phyloP scores from a whole-genome alignment of 2,888 invertebrate species.

The Euclidia mi region DNA sequence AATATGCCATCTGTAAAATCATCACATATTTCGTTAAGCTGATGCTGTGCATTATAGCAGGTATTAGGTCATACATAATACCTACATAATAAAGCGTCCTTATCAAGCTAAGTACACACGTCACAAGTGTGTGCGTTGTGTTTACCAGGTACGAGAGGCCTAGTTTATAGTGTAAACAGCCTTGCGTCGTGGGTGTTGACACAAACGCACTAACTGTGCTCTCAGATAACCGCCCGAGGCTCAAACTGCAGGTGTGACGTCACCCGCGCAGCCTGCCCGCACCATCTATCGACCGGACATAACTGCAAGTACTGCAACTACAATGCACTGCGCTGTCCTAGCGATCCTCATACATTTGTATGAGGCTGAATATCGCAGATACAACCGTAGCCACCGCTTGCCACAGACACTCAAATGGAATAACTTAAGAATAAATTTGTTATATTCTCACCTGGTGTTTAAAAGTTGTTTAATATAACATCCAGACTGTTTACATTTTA shows the following conservation, averaged over 20 bases:
- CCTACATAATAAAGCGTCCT: conserved; percentile 5
- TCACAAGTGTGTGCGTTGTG: conserved; percentile 34
- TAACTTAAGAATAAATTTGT: not conserved
- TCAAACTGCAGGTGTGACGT: conserved; percentile 74
- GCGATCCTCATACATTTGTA: conserved; percentile 5
- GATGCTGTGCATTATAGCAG: too few relatives aligned
- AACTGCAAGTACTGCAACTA: conserved; percentile 50
- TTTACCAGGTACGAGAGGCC: conserved; percentile 39
- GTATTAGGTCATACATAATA: too few relatives aligned
- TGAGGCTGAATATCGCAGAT: not conserved
- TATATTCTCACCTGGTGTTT: not conserved
- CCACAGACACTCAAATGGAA: not conserved
- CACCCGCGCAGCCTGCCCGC: conserved; percentile 71
- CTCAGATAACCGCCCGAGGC: conserved; percentile 65
- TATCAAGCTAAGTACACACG: conserved; percentile 29
- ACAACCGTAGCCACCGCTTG: not conserved
- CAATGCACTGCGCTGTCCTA: conserved; percentile 21
- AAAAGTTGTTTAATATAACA: too few relatives aligned
- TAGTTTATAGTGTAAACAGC: conserved; percentile 64
- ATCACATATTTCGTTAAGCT: not conserved
- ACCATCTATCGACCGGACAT: conserved; percentile 75
- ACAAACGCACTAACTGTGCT: conserved; percentile 71
- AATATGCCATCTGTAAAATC: too few relatives aligned
- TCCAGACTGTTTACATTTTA: not conserved
- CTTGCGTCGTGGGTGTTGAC: conserved; percentile 66